Evolutionary conservation across 2,888 invertebrate species (phyloP), one percentile per base, ranked within the genome.

Genomic region (Ophion slaviceki): DNA sequence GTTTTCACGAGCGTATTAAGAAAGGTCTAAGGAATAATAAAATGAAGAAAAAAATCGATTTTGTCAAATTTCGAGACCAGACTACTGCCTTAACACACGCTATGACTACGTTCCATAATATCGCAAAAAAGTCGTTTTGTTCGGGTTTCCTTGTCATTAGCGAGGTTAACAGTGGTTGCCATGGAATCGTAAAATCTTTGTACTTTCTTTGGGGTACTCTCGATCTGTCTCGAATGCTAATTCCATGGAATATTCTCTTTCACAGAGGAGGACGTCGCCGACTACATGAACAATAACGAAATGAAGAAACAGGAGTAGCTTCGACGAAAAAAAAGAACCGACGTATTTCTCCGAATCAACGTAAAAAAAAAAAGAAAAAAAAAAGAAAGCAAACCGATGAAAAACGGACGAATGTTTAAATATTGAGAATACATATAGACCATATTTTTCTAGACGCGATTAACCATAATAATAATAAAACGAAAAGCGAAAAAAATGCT

Each of bases 381-480:
- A 66, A 59, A n/a, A 7, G 36, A 61, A 28, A 78, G 61, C 47
- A 11, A 61, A 70, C 45, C 64, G 53, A 8, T 77, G 17, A 24
- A 62, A 77, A 68, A 77, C 80, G 77, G 77, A 77, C 80, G 66
- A 86, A 75, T 83, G 74, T 86, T 86, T 83, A 28, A 74, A 81
- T 64, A 80, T 81, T 81, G 68, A 80, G 57, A 70, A 84, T 78
- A 80, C 70, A 87, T 66, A 89, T 89, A 91, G 88, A 91, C 88
- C 89, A 91, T 92, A 92, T 92, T 92, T 92, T 92, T 92, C 86
- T 91, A 92, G 90, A 88, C 68, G 86, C 86, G 90, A 89, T 17
- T 17, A 53, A 53, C 53, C 2, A 53, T 17, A 14, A 14, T 47
- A 47, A 47, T 47, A 11, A 53, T 53, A 3, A 53, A 53, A 17